Conservation (phyloP, 2,797 vertebrate species). For the Syncerus caffer region DNA sequence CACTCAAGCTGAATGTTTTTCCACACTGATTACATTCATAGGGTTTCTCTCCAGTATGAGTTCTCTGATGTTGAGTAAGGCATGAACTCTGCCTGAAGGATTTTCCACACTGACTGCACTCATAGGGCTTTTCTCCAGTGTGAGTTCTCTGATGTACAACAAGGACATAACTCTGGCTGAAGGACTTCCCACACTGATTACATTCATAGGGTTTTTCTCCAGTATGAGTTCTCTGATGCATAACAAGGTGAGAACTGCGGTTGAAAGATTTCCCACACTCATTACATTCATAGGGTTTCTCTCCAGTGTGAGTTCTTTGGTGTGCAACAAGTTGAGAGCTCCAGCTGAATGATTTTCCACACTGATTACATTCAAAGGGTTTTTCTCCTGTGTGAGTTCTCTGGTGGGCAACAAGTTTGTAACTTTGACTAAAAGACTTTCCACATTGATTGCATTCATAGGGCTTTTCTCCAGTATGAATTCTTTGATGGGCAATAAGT, state of each 20-base stretch:
- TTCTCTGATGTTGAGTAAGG: slow-evolving; percentile 75
- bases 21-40: slow-evolving; percentile 72
- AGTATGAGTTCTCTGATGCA: slow-evolving; percentile 74
- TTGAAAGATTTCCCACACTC: slow-evolving; percentile 74
- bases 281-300: slow-evolving; percentile 63
- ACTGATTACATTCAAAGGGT: slow-evolving; percentile 71
- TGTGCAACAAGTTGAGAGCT: slow-evolving; percentile 72
- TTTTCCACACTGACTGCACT: slow-evolving; percentile 71
- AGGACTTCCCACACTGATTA: slow-evolving; percentile 72
- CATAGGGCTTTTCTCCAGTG: slow-evolving; percentile 75
- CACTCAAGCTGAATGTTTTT: slow-evolving; percentile 74
- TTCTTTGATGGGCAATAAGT: slow-evolving; percentile 73
- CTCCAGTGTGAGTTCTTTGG: slow-evolving; percentile 68
- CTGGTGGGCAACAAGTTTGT: slow-evolving; percentile 71
- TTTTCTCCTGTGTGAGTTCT: slow-evolving; percentile 74
- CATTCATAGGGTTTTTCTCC: slow-evolving; percentile 74
- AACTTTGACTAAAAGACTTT: slow-evolving; percentile 73
- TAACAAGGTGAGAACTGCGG: slow-evolving; percentile 70
- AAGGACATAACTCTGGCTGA: slow-evolving; percentile 74
- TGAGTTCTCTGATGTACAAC: slow-evolving; percentile 74
- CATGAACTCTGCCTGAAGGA: slow-evolving; percentile 73
- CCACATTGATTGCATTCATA: slow-evolving; percentile 69
- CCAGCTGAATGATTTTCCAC: slow-evolving; percentile 74
- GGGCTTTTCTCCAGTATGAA: slow-evolving; percentile 73
- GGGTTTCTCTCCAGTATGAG: slow-evolving; percentile 75